phyloP scores from a whole-genome alignment of 2,113 vertebrate genomes.

The Salvelinus fontinalis region DNA sequence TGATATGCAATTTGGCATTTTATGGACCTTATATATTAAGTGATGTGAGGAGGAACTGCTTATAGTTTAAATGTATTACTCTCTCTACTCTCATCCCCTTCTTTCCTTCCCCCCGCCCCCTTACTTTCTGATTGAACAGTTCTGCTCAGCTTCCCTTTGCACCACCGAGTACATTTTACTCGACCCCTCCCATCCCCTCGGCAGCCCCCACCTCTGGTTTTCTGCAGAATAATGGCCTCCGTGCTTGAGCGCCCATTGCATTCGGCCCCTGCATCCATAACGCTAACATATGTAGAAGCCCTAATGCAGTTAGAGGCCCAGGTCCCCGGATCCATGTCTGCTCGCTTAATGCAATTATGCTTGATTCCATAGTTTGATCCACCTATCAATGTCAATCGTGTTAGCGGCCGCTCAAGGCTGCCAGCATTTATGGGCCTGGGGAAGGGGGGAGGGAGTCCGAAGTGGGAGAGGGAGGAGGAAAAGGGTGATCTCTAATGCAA shows the following conservation, averaged over 20 bases:
- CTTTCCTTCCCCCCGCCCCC: background rate
- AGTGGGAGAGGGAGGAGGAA: conserved; percentile 11
- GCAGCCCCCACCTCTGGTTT: background rate
- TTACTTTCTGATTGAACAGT: background rate
- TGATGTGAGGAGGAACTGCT: background rate
- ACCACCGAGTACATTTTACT: conserved; percentile 9
- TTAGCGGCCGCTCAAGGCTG: conserved; percentile 45
- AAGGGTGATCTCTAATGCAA: conserved; percentile 58
- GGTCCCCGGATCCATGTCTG: conserved; percentile 29
- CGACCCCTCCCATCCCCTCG: background rate
- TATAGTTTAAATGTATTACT: background rate
- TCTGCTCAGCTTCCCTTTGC: conserved; percentile 1
- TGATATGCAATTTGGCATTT: background rate
- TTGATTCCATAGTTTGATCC: conserved; percentile 18
- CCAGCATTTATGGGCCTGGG: conserved; percentile 46
- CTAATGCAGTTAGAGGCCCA: conserved; percentile 65
- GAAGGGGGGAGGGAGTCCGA: conserved; percentile 15
- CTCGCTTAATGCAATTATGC: conserved; percentile 26
- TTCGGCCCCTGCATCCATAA: conserved; percentile 45
- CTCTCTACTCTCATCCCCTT: background rate
- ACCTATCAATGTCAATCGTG: conserved; percentile 69
- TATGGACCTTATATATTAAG: background rate
- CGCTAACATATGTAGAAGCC: conserved; percentile 61
- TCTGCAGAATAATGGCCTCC: conserved; percentile 36
- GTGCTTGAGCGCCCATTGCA: conserved; percentile 54